A percentile compares a stretch with the other conserved stretches of the same genome.
phyloP scores from a whole-genome alignment of 2,888 invertebrate genomes.

The Callosobruchus maculatus region DNA sequence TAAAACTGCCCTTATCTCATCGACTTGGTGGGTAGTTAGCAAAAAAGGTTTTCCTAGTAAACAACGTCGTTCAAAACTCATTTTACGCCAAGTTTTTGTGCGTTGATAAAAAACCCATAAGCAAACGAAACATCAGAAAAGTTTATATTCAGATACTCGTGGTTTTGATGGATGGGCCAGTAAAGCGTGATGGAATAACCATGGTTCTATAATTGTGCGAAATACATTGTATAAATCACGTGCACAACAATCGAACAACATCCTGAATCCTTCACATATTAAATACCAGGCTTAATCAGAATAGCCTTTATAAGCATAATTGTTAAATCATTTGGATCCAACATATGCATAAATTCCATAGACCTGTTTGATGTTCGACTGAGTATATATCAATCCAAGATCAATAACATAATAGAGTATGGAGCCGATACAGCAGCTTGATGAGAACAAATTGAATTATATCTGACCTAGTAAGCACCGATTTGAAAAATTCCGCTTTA shows the following conservation, averaged over 20 bases:
- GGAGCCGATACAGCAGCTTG: neutral
- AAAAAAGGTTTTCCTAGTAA: too few species aligned
- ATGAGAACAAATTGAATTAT: neutral
- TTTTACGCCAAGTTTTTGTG: too few species aligned
- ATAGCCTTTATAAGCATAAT: neutral
- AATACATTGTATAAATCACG: neutral
- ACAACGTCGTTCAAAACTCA: too few species aligned
- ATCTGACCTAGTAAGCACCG: neutral
- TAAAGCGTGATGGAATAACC: too few species aligned
- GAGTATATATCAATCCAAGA: neutral
- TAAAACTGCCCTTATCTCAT: too few species aligned
- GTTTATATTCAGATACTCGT: too few species aligned
- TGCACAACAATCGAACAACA: neutral
- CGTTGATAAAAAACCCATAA: too few species aligned
- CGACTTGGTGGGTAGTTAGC: too few species aligned
- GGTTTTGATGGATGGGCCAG: too few species aligned
- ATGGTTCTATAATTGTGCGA: too few species aligned
- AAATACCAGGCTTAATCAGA: neutral
- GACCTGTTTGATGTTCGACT: neutral
- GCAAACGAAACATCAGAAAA: too few species aligned
- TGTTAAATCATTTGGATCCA: neutral
- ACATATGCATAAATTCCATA: neutral
- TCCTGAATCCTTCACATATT: neutral
- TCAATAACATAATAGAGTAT: neutral
- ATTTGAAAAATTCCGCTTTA: neutral